phyloP scores from a whole-genome alignment of 2,888 invertebrate genomes.

The Monopis laevigella region DNA sequence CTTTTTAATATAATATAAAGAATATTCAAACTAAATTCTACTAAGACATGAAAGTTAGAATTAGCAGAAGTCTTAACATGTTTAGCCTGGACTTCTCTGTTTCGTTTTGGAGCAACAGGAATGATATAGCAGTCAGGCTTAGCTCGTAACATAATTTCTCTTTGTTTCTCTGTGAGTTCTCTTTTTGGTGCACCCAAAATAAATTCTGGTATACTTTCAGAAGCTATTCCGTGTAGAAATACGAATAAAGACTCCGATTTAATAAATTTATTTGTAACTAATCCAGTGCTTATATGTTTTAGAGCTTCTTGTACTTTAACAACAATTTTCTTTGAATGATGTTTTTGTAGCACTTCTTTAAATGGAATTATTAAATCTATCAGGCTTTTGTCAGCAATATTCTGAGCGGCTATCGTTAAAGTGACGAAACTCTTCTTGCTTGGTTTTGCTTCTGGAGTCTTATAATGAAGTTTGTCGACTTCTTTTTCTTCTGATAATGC shows the following conservation, averaged over 20 bases:
- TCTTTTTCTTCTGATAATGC: conserved; percentile 91
- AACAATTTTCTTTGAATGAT: conserved; percentile 82
- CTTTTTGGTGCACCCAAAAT: conserved; percentile 61
- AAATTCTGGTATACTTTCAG: conserved; percentile 81
- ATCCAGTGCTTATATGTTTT: conserved; percentile 79
- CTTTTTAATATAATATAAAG: conserved; percentile 79
- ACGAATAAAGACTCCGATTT: conserved; percentile 76
- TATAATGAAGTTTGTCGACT: conserved; percentile 81
- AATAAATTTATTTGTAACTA: conserved; percentile 84
- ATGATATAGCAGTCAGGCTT: conserved; percentile 83
- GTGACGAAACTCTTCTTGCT: conserved; percentile 88
- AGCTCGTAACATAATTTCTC: conserved; percentile 57
- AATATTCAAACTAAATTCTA: conserved; percentile 89
- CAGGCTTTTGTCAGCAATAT: conserved; percentile 79
- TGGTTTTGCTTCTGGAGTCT: conserved; percentile 83
- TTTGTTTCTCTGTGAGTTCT: conserved; percentile 63
- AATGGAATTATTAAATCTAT: conserved; percentile 83
- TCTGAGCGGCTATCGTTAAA: conserved; percentile 81
- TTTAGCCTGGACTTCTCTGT: conserved; percentile 70
- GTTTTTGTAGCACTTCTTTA: conserved; percentile 78
- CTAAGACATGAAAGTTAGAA: conserved; percentile 86
- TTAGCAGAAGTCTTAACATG: conserved; percentile 72
- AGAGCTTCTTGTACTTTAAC: conserved; percentile 84
- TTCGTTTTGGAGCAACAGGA: conserved; percentile 74
- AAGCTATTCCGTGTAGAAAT: conserved; percentile 83